Evolutionary conservation across 2,888 invertebrate species (phyloP), one percentile per base, ranked within the genome.

Genomic region (Marasmarcha lunaedactyla): DNA sequence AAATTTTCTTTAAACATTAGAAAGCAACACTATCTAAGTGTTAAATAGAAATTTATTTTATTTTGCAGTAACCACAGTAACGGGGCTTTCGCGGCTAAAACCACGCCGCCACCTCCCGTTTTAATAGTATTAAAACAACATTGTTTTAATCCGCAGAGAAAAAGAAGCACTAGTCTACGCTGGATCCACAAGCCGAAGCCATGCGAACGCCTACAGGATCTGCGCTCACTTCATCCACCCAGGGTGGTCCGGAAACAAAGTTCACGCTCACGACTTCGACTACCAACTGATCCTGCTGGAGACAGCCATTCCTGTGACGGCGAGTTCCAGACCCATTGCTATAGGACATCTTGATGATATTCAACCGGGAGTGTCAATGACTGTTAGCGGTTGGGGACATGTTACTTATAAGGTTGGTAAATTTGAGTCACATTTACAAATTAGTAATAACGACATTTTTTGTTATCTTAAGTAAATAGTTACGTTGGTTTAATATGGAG

Each of bases 151-250:
- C 14, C 15, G 13, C 52, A 81, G 81, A 40, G 54, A 59, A 0
- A 52, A 51, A 42, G 67, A 73, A 14, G 45, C 50, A 0, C 67
- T 51, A 43, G 49, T 83, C 0, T 48, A 59, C n/a, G 70, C 70
- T 0, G 79, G 81, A 0, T 68, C 76, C 0, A 70, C 77, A 0
- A 49, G 50, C 6, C 58, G 69, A 2, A 70, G 62, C 37, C 26
- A 52, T 1, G 52, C 68, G 0, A 42, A 36, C 0, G 54, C 48
- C 1, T 73, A 70, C 45, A 47, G 20, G 1, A 57, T 81, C 42
- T 83, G 81, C 38, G 70, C 72, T 0, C 76, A 79, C 47, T 71
- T 73, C 54, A 43, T 65, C n/a, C 70, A 84, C 38, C 71, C 83
- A 0, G 6, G 51, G 1, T 71, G 76, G 74, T 35, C 42, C 3